A percentile compares a stretch with the other conserved stretches of the same genome.
These are phyloP conservation scores for Symphodus melops DNA, from an alignment of 2,113 vertebrate species.

Conservation along the genomic window DNA sequence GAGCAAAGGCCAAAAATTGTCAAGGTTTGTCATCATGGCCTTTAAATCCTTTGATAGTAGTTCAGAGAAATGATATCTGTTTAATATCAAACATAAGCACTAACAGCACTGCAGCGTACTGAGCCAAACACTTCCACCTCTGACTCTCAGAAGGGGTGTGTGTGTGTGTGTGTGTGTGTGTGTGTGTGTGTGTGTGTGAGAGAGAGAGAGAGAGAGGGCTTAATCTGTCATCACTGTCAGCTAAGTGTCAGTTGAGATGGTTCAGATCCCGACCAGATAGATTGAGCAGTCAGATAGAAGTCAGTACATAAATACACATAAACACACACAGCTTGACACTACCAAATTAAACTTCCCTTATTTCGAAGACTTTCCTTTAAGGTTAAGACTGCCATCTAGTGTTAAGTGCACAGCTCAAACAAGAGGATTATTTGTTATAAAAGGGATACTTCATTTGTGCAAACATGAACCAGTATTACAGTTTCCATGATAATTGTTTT, in stretches of 20 bases:
- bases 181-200: too few species aligned
- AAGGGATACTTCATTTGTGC: too few species aligned
- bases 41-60: constrained; percentile 1
- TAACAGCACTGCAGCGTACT: constrained; percentile 12
- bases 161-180: too few species aligned
- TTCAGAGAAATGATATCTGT: not conserved
- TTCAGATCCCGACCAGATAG: constrained; percentile 40
- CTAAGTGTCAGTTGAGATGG: constrained; percentile 50
- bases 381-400: constrained; percentile 71
- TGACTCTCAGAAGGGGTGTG: not conserved
- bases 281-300: not conserved
- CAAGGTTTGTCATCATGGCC: not conserved
- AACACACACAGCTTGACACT: not conserved
- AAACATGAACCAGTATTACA: too few species aligned
- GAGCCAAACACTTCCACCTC: constrained; percentile 18
- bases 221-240: constrained; percentile 52
- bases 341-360: not conserved
- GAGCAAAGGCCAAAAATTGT: constrained; percentile 12
- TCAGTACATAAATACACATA: not conserved
- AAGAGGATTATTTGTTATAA: not conserved
- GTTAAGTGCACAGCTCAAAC: constrained; percentile 16
- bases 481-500: too few species aligned
- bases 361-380: not conserved
- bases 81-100: not conserved
- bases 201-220: constrained; percentile 1